Percentiles rank a stretch among this genome's conserved stretches.
Conservation (phyloP, 2,113 vertebrate species). For the Podiceps cristatus region DNA sequence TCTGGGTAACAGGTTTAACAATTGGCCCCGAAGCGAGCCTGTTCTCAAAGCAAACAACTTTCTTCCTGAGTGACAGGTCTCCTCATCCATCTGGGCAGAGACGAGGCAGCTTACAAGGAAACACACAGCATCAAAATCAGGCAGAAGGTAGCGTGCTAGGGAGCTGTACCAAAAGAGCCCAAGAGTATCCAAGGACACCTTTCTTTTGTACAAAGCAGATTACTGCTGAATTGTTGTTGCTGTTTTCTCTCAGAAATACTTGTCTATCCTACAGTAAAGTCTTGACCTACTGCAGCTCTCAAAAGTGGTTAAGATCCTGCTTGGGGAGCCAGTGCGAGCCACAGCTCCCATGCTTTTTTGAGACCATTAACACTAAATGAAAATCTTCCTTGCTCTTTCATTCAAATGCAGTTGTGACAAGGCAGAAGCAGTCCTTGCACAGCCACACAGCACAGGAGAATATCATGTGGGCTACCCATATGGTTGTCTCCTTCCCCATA, state of each 20-base stretch:
- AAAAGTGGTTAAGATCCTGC: not conserved
- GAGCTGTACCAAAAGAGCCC: not conserved
- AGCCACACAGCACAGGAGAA: not conserved
- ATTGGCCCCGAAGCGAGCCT: not conserved
- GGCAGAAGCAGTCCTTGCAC: not conserved
- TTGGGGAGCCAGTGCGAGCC: not conserved
- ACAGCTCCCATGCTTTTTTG: not conserved
- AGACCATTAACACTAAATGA: not conserved
- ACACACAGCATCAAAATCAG: not conserved
- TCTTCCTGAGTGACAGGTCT: not conserved
- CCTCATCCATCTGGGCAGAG: not conserved
- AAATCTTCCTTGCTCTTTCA: not conserved
- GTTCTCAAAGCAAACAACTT: not conserved
- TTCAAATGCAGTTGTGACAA: not conserved
- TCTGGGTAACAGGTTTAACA: slow-evolving; percentile 11
- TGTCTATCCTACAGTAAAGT: not conserved
- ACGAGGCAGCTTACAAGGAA: not conserved
- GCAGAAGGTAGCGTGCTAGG: not conserved
- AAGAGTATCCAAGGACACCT: not conserved
- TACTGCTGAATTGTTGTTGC: not conserved
- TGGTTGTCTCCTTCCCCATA: not conserved
- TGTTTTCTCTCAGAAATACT: not conserved
- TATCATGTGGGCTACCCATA: not conserved
- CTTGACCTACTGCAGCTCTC: not conserved
- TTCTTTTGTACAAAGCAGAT: not conserved